Base-by-base conservation (phyloP, 64 coral and sea anemone genomes). In the Trachythela sp. region DNA sequence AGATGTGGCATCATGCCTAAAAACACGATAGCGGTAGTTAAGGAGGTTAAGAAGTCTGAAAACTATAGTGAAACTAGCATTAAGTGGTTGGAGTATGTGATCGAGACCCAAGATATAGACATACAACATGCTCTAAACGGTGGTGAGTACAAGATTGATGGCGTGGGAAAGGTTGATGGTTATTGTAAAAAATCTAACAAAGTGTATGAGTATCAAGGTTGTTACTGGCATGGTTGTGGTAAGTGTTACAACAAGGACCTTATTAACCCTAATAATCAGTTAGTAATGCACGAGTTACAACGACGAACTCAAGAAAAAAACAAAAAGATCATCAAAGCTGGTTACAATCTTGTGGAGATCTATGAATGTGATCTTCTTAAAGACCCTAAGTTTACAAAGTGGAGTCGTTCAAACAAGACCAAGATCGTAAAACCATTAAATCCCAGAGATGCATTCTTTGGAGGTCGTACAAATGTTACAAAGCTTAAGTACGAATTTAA, bases 11-110 rank as follows among this genome's bases (percentile, higher is more conserved):
- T n/a, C 41, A n/a, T 18, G 22, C 29, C 39, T 86, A 48, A 86
- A 86, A 86, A n/a, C 84, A 37, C 22, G 48, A 86, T 39, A 86
- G n/a, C 13, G 40, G 56, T n/a, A 52, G 86, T 22, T 20, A 59
- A 32, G 34, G 56, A 37, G 49, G 49, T 48, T 36, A 3, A 52
- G 85, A 5, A 50, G 85, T 8, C 39, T 54, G 13, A 24, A 50
- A 54, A 14, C 26, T 45, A 87, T 54, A 87, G 49, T 67, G 11
- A 60, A 70, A 18, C 56, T 59, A 40, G 56, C 86, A 1, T 38
- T 36, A 70, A 15, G 32, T 87, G 31, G 86, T 87, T 87, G n/a
- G 31, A 52, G 13, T 52, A 52, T 52, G 13, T 52, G 49, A 20
- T n/a, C n/a, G n/a, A n/a, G n/a, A n/a, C n/a, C n/a, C n/a, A n/a